Conservation (phyloP, 2,113 vertebrate genomes). For the Nesospiza acunhae region DNA sequence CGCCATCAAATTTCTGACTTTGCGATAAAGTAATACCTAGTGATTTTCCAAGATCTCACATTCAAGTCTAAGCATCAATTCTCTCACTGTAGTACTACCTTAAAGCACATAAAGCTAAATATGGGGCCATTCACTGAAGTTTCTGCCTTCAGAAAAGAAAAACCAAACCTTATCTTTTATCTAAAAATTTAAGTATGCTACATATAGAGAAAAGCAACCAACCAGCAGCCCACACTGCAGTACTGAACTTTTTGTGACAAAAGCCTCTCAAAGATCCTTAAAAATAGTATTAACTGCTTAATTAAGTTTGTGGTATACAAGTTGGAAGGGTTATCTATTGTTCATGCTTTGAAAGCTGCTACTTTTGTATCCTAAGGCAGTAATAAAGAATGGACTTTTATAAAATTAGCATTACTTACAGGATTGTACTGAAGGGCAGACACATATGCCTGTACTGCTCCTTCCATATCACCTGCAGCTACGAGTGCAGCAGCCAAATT, state of each 20-base stretch:
- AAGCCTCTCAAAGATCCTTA: background rate
- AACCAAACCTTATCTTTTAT: background rate
- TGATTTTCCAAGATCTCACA: background rate
- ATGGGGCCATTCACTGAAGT: background rate
- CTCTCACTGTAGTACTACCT: background rate
- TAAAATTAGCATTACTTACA: conserved; percentile 76
- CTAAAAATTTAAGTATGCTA: background rate
- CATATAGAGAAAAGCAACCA: background rate
- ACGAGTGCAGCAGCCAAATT: conserved; percentile 97
- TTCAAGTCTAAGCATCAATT: background rate
- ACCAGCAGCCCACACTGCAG: background rate
- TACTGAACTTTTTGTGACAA: background rate
- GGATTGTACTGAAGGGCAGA: conserved; percentile 99
- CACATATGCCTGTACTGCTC: conserved; percentile 97
- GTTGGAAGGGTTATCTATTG: background rate
- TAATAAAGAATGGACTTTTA: background rate
- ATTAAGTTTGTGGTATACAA: background rate
- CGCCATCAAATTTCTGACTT: background rate
- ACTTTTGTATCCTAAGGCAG: background rate
- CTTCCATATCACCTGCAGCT: conserved; percentile 98
- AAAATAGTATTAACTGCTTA: background rate
- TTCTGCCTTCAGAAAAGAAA: background rate
- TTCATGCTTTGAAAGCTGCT: background rate
- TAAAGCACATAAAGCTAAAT: background rate
- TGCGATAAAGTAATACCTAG: background rate